A percentile compares a stretch with the other conserved stretches of the same genome.
Evolutionary conservation across 2,888 invertebrate species (phyloP).

Genomic region (Monoplex corrugatus): DNA sequence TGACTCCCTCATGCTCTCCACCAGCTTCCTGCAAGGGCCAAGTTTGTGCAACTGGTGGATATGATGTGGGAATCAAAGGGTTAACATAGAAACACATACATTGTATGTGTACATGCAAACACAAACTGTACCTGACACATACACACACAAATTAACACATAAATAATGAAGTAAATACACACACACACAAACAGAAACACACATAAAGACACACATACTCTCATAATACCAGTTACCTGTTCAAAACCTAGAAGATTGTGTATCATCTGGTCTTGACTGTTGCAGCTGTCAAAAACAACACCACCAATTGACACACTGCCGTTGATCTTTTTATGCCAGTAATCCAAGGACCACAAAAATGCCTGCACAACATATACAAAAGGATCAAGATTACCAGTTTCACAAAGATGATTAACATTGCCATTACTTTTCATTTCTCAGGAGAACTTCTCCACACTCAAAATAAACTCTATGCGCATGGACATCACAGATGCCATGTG

Average conservation of each 20-base stretch:
- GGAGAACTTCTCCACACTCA: background rate
- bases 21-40: too few species aligned
- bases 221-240: too few species aligned
- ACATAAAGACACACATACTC: too few species aligned
- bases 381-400: background rate
- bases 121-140: background rate
- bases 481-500: too few species aligned
- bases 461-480: background rate
- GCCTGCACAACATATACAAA: slow-evolving; percentile 68
- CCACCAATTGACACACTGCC: slow-evolving; percentile 69
- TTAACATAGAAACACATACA: too few species aligned
- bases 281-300: slow-evolving; percentile 75
- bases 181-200: too few species aligned
- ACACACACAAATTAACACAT: background rate
- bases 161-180: background rate
- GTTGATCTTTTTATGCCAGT: slow-evolving; percentile 54
- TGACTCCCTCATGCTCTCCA: too few species aligned
- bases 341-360: slow-evolving; percentile 80
- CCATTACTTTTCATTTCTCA: too few species aligned
- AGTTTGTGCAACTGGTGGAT: too few species aligned
- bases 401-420: too few species aligned
- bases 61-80: too few species aligned
- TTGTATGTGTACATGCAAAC: too few species aligned
- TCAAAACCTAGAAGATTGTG: slow-evolving; percentile 72
- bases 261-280: slow-evolving; percentile 63